Evolutionary conservation across 2,797 vertebrate genomes (phyloP).

Genomic region (Arremon brunneinucha): DNA sequence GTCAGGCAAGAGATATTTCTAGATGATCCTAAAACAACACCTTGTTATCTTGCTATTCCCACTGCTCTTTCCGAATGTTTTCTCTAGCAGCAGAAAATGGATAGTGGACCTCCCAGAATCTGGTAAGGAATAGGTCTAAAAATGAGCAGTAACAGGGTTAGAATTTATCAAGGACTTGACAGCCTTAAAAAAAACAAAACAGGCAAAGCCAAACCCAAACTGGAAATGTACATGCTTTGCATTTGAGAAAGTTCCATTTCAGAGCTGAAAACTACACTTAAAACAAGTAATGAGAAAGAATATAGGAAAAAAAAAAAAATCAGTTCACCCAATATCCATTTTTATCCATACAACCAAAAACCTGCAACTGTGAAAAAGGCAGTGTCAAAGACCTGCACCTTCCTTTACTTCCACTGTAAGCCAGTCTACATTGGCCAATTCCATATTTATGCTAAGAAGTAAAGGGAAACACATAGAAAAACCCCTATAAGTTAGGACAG

Average conservation of each 20-base stretch:
- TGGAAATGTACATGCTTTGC: rapidly evolving
- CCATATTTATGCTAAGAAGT: neutral
- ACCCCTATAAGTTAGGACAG: rapidly evolving
- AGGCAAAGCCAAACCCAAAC: neutral
- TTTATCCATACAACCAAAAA: neutral
- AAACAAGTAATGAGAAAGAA: neutral
- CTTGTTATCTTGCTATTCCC: neutral
- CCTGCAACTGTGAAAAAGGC: neutral
- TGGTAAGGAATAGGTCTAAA: neutral
- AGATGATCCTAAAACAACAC: constrained; percentile 22
- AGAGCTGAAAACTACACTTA: neutral
- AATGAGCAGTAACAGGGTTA: neutral
- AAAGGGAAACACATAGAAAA: neutral
- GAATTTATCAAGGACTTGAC: neutral
- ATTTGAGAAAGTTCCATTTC: neutral
- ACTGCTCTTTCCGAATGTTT: neutral
- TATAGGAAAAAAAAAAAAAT: neutral
- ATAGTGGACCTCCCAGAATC: neutral
- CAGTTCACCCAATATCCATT: neutral
- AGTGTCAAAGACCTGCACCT: neutral
- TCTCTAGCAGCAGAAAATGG: neutral
- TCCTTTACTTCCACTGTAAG: neutral
- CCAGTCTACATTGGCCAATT: neutral
- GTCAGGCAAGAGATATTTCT: constrained; percentile 42
- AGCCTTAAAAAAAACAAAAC: neutral